Conservation (phyloP, 37 sponge, comb jelly and placozoan species). For the Chondrosia reniformis region DNA sequence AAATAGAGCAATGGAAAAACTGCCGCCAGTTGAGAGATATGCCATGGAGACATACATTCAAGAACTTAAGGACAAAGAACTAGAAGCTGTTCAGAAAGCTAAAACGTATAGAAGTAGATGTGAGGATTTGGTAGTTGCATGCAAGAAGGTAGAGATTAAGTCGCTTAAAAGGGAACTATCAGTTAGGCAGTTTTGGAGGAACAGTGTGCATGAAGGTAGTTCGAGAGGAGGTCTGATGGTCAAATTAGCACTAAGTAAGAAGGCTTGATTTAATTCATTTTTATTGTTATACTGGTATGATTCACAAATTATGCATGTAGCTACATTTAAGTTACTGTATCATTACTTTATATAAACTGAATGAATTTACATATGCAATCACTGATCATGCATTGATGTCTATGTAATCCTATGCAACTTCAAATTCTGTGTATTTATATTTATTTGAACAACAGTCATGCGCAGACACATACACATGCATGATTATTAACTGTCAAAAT, state of each 20-base stretch:
- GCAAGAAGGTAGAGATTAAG: background rate
- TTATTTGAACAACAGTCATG: slow-evolving; percentile 2
- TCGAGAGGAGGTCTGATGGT: background rate
- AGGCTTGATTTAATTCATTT: background rate
- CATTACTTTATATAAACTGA: slow-evolving; percentile 1
- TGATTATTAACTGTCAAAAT: slow-evolving; percentile 1
- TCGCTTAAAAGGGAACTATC: background rate
- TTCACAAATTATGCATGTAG: background rate
- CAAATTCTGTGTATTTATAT: slow-evolving; percentile 1
- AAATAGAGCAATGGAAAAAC: background rate
- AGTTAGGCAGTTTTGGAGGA: background rate
- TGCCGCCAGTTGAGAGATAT: background rate
- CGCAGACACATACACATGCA: slow-evolving; percentile 3
- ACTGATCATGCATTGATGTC: slow-evolving; percentile 2
- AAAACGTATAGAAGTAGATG: background rate
- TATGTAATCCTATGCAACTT: slow-evolving; percentile 2
- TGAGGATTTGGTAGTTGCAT: background rate
- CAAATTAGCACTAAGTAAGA: background rate
- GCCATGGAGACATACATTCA: background rate
- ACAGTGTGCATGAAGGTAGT: background rate
- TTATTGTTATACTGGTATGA: background rate
- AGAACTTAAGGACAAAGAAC: background rate
- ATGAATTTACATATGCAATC: background rate
- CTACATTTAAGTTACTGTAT: background rate
- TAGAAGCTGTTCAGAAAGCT: background rate